Evolutionary conservation across 2,888 invertebrate species (phyloP), one percentile per base, ranked within the genome.

Genomic region (Ypsolopha sequella): DNA sequence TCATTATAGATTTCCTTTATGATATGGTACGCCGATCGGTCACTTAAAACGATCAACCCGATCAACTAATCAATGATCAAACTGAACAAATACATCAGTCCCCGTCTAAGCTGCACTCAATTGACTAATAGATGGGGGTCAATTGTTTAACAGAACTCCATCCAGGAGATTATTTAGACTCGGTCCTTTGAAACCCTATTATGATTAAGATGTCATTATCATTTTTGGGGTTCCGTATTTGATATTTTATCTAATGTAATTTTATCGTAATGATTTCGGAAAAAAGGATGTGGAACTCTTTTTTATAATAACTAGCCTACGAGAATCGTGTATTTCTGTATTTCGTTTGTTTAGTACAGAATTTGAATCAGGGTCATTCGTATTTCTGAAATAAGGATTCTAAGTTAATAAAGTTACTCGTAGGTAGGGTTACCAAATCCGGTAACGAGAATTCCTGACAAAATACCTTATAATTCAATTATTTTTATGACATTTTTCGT

Each of bases 91-190:
- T 58, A 63, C 66, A 70, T 70, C 68, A 61, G 64, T 64, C 64
- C 70, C 66, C 64, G 70, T 70, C 65, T 68, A 62, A 63, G 66
- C 64, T 62, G 62, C 64, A 59, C 62, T 67, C 69, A 74, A 76
- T 76, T 76, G 72, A 63, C 58, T 59, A 61, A 66, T 66, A 60
- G 64, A 70, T 76, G 66, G 64, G 73, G 75, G 74, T 70, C 70
- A 76, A 76, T 77, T 77, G 75, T 73, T 59, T 56, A 53, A 39
- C 57, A 56, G 59, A 56, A 54, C 48, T 47, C 52, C 52, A 58
- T 54, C 54, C 39, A 39, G n/a, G 56, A 49, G 56, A 55, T 59
- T 55, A 51, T 54, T 53, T 51, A 41, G 36, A 54, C 43, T 53
- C 53, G 58, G 55, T 55, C 56, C 54, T 58, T 53, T 62, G 58